These are phyloP conservation scores for Artemia sp. DNA, from an alignment of 2,888 invertebrate species.

Conservation along the genomic window DNA sequence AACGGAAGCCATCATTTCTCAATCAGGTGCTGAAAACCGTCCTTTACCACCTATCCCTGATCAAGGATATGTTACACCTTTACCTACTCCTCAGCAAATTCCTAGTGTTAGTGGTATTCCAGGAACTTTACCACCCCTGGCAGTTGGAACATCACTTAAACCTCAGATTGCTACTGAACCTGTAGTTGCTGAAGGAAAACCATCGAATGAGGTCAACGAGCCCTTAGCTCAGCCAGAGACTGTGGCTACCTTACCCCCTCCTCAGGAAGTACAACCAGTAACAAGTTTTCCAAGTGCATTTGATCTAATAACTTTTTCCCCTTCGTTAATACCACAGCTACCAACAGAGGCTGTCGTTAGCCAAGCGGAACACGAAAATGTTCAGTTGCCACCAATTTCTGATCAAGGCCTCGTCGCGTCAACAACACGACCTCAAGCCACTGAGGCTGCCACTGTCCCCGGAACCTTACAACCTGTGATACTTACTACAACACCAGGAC, in stretches of 20 bases:
- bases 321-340: not conserved
- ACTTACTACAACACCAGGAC: no score
- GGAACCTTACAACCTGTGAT: no score
- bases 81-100: not conserved
- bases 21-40: not conserved
- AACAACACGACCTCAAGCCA: no score
- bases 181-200: not conserved
- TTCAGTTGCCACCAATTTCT: no score
- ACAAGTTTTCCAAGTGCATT: slow-evolving; percentile 10
- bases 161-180: not conserved
- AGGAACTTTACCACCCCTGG: not conserved
- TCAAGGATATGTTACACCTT: not conserved
- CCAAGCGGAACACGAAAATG: no score
- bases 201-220: not conserved
- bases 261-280: slow-evolving; percentile 1
- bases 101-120: not conserved
- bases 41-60: not conserved
- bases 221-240: not conserved
- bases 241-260: not conserved
- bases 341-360: no score
- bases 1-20: not conserved
- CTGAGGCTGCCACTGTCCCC: not conserved
- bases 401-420: no score
- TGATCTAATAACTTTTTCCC: not conserved
- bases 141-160: not conserved